Conservation (phyloP, 2,888 invertebrate species). For the Carpatolechia fugitivella region DNA sequence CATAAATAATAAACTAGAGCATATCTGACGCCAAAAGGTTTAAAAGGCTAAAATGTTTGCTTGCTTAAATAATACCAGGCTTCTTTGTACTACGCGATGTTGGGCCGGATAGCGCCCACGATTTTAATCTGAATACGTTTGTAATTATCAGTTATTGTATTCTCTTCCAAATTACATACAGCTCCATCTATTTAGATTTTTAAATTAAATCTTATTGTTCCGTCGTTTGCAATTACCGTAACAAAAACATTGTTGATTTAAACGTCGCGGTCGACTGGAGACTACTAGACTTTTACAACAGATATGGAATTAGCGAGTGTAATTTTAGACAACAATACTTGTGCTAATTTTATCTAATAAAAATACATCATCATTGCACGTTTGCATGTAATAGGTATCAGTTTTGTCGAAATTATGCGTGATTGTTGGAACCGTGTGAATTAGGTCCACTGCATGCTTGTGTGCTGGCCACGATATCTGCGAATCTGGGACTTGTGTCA, state of each 20-base stretch:
- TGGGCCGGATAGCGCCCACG: slow-evolving; percentile 12
- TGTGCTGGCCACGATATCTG: slow-evolving; percentile 16
- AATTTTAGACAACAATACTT: slow-evolving; percentile 9
- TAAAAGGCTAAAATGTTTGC: neutral
- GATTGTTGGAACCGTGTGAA: slow-evolving; percentile 30
- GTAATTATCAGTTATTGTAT: slow-evolving; percentile 66
- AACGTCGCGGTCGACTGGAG: no score
- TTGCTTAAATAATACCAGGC: slow-evolving; percentile 22
- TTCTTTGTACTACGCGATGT: slow-evolving; percentile 22
- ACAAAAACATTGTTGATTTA: neutral
- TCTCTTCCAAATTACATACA: slow-evolving; percentile 39
- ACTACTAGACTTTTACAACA: slow-evolving; percentile 13
- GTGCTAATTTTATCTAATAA: neutral
- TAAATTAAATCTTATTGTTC: slow-evolving; percentile 21
- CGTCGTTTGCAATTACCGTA: neutral
- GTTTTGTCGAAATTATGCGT: slow-evolving; percentile 13
- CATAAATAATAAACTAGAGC: neutral
- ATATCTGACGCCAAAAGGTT: neutral
- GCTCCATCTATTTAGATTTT: slow-evolving; percentile 49
- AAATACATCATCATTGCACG: slow-evolving; percentile 13
- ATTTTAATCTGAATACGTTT: slow-evolving; percentile 28
- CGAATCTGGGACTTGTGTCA: slow-evolving; percentile 9
- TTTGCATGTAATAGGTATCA: slow-evolving; percentile 11
- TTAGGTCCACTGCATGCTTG: slow-evolving; percentile 20
- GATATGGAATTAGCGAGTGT: neutral